These are phyloP conservation scores for Amphiura filiformis DNA, from an alignment of 35 echinoderm and acorn worm species.

Conservation along the genomic window DNA sequence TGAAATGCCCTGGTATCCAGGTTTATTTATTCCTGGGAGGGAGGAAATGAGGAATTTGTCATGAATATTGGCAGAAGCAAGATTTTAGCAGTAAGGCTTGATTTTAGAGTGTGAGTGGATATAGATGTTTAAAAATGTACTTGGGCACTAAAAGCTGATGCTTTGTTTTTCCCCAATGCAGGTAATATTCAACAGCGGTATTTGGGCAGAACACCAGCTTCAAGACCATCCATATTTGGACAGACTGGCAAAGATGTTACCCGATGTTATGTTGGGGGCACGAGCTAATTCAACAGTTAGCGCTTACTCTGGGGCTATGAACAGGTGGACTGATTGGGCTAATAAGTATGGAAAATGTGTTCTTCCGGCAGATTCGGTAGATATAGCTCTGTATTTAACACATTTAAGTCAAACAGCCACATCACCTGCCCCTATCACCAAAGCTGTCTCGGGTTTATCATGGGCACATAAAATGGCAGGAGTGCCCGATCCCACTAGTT, in stretches of 20 bases:
- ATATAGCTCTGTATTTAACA: background rate
- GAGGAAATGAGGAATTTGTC: slow-evolving; percentile 3
- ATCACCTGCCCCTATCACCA: background rate
- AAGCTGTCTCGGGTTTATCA: background rate
- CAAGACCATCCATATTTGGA: background rate
- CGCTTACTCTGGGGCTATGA: background rate
- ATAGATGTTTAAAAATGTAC: background rate
- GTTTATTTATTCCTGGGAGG: slow-evolving; percentile 13
- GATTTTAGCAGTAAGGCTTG: slow-evolving; percentile 20
- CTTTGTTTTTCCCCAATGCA: background rate
- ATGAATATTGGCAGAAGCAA: background rate
- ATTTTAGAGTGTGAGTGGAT: too few relatives aligned
- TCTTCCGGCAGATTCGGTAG: slow-evolving; percentile 8
- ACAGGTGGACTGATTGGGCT: slow-evolving; percentile 14
- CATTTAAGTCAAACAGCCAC: background rate
- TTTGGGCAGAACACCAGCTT: background rate
- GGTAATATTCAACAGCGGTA: slow-evolving; percentile 22
- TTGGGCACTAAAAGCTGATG: too few relatives aligned
- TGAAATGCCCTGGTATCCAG: background rate
- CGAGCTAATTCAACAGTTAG: slow-evolving; percentile 22
- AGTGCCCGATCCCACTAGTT: background rate
- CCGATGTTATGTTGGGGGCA: background rate
- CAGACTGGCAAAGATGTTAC: background rate
- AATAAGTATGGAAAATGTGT: background rate
- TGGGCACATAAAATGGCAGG: slow-evolving; percentile 13